Percentiles rank a stretch among this genome's conserved stretches.
These are phyloP conservation scores for Eupithecia insigniata DNA, from an alignment of 2,888 invertebrate genomes.

Conservation along the genomic window DNA sequence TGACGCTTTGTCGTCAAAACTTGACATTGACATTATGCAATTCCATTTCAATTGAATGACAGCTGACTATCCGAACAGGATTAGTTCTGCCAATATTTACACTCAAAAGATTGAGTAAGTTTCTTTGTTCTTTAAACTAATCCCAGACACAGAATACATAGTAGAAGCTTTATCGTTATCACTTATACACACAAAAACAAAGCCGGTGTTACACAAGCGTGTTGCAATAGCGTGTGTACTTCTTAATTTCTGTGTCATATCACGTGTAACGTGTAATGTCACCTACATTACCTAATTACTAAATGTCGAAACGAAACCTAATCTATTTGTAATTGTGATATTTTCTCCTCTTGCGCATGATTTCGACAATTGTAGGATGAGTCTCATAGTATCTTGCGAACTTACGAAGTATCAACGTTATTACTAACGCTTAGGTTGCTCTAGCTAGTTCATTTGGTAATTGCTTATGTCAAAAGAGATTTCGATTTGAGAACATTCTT, in stretches of 20 bases:
- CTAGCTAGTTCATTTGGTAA: background rate
- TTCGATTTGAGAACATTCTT: no score
- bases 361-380: background rate
- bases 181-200: slow-evolving; percentile 32
- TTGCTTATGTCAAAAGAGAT: background rate
- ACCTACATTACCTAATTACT: slow-evolving; percentile 24
- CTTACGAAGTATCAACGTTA: background rate
- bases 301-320: slow-evolving; percentile 29
- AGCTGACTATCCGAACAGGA: background rate
- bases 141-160: background rate
- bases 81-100: slow-evolving; percentile 1
- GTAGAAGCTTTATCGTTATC: slow-evolving; percentile 27
- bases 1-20: background rate
- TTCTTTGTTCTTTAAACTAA: background rate
- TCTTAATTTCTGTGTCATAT: slow-evolving; percentile 36
- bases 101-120: background rate
- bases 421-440: background rate
- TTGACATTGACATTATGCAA: slow-evolving; percentile 1
- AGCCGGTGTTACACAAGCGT: slow-evolving; percentile 24
- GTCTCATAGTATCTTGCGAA: background rate
- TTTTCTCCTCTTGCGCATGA: background rate
- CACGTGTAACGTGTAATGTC: slow-evolving; percentile 25
- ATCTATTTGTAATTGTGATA: slow-evolving; percentile 34
- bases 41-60: background rate
- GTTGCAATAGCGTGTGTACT: slow-evolving; percentile 32